Evolutionary conservation across 1,140 invertebrate genomes (phyloP).

Genomic region (Drosophila triauraria): DNA sequence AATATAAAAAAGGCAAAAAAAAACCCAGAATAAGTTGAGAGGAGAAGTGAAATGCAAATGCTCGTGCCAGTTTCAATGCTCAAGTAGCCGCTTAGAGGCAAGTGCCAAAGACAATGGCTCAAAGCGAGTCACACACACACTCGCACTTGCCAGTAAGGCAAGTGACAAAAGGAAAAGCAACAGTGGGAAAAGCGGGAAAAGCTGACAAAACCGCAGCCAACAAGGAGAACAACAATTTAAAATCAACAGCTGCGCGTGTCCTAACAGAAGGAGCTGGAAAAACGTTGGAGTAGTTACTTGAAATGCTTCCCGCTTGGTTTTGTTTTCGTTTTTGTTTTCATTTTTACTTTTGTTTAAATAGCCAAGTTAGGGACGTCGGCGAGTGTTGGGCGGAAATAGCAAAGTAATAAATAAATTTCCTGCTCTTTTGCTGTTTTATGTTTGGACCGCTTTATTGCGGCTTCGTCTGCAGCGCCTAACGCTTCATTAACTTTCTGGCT

Average conservation of each 20-base stretch:
- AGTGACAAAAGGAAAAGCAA: constrained; percentile 34
- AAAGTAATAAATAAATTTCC: constrained; percentile 75
- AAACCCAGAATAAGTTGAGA: constrained; percentile 20
- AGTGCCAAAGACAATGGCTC: constrained; percentile 74
- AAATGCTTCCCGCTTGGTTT: constrained; percentile 35
- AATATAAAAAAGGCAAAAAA: constrained; percentile 6
- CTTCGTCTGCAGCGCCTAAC: constrained; percentile 54
- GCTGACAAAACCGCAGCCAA: constrained; percentile 70
- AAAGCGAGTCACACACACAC: constrained; percentile 31
- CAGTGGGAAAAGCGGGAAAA: constrained; percentile 28
- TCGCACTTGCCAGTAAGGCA: constrained; percentile 20
- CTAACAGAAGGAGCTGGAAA: constrained; percentile 43
- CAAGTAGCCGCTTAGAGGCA: constrained; percentile 75
- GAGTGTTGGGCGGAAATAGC: constrained; percentile 51
- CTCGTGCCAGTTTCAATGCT: constrained; percentile 70
- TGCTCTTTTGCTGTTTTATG: constrained; percentile 64
- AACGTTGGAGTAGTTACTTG: constrained; percentile 49
- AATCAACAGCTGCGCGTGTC: constrained; percentile 79
- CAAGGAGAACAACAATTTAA: constrained; percentile 68
- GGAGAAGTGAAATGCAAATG: constrained; percentile 50
- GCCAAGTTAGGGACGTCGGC: constrained; percentile 9
- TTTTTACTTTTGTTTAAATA: constrained; percentile 20
- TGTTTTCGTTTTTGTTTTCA: background rate
- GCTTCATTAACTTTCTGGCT: constrained; percentile 79
- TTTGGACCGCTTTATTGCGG: constrained; percentile 67